Base-by-base conservation (phyloP, 2,888 invertebrate genomes). In the Noctua comes region DNA sequence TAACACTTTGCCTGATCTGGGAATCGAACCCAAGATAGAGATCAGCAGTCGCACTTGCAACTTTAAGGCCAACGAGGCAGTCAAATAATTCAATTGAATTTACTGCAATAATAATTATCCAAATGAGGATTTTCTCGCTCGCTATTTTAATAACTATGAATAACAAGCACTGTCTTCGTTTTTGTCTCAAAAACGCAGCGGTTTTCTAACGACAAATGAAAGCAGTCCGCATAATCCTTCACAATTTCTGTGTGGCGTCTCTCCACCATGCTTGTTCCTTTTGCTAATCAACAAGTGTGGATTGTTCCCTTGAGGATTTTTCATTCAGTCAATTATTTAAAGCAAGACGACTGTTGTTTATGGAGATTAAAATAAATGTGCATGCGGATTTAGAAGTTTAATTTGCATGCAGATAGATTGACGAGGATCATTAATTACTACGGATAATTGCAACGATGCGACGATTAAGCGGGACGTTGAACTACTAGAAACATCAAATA, bases 271-370 rank as follows among this genome's bases (percentile, higher is more conserved):
- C 90, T 93, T 93, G 90, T 90, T 94, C 91, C 86, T 93, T 94
- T 94, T 93, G 91, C 93, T 93, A 93, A 95, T 94, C 91, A 94
- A 94, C 93, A 94, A 93, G 92, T 92, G 92, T 90, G 92, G 92
- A 93, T 93, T 93, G 93, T 92, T 93, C 91, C 85, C 88, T 91
- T 90, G 91, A 88, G 87, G 88, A 93, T 93, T 94, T 95, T 93
- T 94, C 93, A 93, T 93, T 92, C 90, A 91, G 88, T 88, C 91
- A 90, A 92, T 92, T 77, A 87, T 83, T 83, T 79, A 79, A 74
- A 85, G 43, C 79, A 82, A 79, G 77, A 69, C 54, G 46, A 74
- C 74, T 74, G 57, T 80, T 83, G 80, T 79, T 79, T 82, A 79
- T 81, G 68, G 36, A 43, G 77, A 88, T 85, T 80, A 83, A 85